A percentile compares a stretch with the other conserved stretches of the same genome.
Evolutionary conservation across 2,888 invertebrate genomes (phyloP).

Genomic region (Nemapogon koenigi): DNA sequence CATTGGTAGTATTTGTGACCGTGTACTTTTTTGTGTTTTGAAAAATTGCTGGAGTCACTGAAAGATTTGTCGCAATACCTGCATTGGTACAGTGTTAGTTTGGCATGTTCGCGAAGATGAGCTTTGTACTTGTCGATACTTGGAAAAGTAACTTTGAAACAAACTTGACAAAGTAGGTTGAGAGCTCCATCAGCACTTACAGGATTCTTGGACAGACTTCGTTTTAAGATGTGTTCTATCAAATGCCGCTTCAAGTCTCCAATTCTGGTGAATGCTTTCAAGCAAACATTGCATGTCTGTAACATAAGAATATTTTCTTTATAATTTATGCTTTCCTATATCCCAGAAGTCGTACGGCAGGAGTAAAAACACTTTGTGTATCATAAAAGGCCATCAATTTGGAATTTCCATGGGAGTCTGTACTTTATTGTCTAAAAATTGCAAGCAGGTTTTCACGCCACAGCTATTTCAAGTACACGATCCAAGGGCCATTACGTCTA

Average conservation of each 20-base stretch:
- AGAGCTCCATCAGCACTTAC: conserved; percentile 35
- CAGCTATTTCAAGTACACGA: too few species aligned
- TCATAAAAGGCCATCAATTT: too few species aligned
- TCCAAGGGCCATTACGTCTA: too few species aligned
- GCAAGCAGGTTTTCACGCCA: too few species aligned
- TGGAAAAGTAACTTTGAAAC: conserved; percentile 34
- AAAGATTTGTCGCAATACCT: conserved; percentile 54
- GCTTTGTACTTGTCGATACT: conserved; percentile 51
- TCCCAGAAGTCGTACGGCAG: not conserved
- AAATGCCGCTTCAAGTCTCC: conserved; percentile 54
- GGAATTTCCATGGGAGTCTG: too few species aligned
- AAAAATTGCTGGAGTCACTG: conserved; percentile 57
- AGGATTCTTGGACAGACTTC: conserved; percentile 42
- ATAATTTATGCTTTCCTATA: not conserved
- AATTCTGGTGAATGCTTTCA: conserved; percentile 44
- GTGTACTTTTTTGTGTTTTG: conserved; percentile 58
- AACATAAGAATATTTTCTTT: conserved; percentile 12
- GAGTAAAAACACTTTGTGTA: too few species aligned
- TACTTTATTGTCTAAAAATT: too few species aligned
- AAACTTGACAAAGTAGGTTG: conserved; percentile 43
- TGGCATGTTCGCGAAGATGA: conserved; percentile 52
- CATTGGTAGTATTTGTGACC: conserved; percentile 43
- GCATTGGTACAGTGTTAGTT: conserved; percentile 52
- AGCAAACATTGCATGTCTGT: conserved; percentile 47
- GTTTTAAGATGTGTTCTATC: conserved; percentile 50